These are phyloP conservation scores for Ptyas mucosa DNA, from an alignment of 2,113 vertebrate genomes.

Conservation along the genomic window DNA sequence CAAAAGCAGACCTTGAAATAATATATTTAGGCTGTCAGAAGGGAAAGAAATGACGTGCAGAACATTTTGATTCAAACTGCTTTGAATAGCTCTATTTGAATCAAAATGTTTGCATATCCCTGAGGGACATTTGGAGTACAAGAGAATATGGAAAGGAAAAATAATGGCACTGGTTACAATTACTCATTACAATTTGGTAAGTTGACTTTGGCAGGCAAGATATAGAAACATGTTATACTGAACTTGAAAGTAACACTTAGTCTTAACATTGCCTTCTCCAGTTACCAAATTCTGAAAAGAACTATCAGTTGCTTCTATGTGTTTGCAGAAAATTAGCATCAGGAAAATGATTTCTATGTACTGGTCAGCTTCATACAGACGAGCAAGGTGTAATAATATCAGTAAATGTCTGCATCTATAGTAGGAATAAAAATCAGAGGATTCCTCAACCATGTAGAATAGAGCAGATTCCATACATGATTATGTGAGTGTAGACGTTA, in stretches of 20 bases:
- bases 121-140: not conserved
- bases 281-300: not conserved
- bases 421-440: not conserved
- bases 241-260: not conserved
- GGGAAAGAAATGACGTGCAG: not conserved
- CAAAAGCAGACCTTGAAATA: not conserved
- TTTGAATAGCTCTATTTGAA: not conserved
- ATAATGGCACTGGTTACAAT: not conserved
- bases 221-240: not conserved
- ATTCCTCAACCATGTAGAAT: not conserved
- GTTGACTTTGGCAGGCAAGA: not conserved
- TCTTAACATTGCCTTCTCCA: not conserved
- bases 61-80: not conserved
- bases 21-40: not conserved
- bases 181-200: not conserved
- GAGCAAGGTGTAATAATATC: not conserved
- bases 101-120: not conserved
- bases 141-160: not conserved
- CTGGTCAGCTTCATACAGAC: not conserved
- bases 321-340: not conserved
- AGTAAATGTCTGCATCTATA: not conserved
- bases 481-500: not conserved
- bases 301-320: not conserved
- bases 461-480: not conserved
- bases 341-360: not conserved